A percentile compares a stretch with the other conserved stretches of the same genome.
These are phyloP conservation scores for Ceryle rudis DNA, from an alignment of 2,797 vertebrate genomes.

Conservation along the genomic window DNA sequence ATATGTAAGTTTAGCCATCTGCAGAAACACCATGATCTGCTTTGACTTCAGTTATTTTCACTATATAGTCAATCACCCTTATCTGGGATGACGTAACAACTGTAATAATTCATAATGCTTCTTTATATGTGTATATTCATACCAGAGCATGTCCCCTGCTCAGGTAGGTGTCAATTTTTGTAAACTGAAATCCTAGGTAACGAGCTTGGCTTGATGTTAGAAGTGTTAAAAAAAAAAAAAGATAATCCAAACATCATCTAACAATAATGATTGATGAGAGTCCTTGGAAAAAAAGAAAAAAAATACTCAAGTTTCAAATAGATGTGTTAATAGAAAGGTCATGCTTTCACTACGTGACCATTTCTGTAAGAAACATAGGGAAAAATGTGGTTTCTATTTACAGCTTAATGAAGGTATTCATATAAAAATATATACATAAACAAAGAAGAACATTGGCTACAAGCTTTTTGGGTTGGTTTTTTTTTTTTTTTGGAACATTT, in stretches of 20 bases:
- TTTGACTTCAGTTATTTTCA: not conserved
- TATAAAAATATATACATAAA: not conserved
- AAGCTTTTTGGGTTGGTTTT: not conserved
- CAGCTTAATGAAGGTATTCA: not conserved
- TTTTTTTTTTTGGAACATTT: not conserved
- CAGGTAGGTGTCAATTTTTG: not conserved
- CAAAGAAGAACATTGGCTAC: not conserved
- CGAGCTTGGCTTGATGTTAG: not conserved
- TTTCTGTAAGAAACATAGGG: not conserved
- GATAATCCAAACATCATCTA: not conserved
- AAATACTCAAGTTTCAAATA: not conserved
- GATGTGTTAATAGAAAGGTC: not conserved
- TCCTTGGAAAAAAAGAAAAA: not conserved
- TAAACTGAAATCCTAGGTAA: not conserved
- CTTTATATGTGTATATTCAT: not conserved
- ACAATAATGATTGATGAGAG: not conserved
- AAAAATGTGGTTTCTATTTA: not conserved
- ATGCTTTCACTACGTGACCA: not conserved
- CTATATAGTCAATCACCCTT: not conserved
- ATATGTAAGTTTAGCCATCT: not conserved
- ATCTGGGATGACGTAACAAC: not conserved
- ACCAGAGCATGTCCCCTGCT: not conserved
- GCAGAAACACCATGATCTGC: not conserved
- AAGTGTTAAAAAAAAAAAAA: not conserved
- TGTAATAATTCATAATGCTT: not conserved